phyloP scores from a whole-genome alignment of 2,113 vertebrate genomes.

The Bucco capensis region DNA sequence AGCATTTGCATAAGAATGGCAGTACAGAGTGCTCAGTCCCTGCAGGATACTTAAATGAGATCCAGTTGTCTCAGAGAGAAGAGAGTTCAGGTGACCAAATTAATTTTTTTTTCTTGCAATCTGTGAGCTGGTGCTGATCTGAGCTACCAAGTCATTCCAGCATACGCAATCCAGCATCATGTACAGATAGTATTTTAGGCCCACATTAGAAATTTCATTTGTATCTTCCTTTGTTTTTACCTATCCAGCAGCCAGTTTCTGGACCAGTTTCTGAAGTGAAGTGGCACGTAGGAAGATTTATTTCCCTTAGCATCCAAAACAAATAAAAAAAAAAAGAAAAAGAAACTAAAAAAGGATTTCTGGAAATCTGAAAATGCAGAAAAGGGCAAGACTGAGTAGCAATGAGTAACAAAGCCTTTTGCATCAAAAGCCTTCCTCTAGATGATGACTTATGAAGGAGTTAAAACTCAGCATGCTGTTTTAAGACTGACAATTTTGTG shows the following conservation, averaged over 20 bases:
- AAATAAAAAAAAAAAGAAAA: not conserved
- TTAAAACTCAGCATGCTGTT: not conserved
- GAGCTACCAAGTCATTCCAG: not conserved
- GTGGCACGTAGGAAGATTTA: not conserved
- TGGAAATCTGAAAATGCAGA: not conserved
- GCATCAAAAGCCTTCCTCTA: not conserved
- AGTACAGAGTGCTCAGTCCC: not conserved
- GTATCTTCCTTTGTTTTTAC: not conserved
- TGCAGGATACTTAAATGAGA: not conserved
- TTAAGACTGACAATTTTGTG: not conserved
- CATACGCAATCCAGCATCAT: not conserved
- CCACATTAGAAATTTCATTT: not conserved
- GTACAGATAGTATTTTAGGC: not conserved
- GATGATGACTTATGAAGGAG: not conserved
- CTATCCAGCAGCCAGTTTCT: fast-evolving
- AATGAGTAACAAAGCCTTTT: not conserved
- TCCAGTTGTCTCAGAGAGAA: not conserved
- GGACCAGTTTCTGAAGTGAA: not conserved
- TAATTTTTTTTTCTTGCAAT: not conserved
- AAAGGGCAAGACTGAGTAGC: not conserved
- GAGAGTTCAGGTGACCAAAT: not conserved
- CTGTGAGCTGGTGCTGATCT: not conserved
- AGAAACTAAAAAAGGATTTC: not conserved
- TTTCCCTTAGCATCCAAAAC: not conserved
- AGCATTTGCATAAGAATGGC: not conserved